Percentiles rank a stretch among this genome's conserved stretches.
phyloP scores from a whole-genome alignment of 35 echinoderm and acorn worm genomes.

The Eucidaris tribuloides region DNA sequence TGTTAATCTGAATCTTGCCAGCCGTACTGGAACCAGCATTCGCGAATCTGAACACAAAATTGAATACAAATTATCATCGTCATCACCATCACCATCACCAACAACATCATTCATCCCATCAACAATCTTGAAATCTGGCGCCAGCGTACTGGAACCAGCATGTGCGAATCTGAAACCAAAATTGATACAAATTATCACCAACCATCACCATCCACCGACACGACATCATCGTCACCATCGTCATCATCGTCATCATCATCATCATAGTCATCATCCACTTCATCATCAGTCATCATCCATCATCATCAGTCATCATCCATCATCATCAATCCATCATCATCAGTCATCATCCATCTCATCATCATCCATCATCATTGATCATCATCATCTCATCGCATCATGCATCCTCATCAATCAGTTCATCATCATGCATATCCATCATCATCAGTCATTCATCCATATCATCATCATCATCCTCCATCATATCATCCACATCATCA shows the following conservation, averaged over 20 bases:
- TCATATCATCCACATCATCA: no score
- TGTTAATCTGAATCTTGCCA: conserved; percentile 1
- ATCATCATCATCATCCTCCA: no score
- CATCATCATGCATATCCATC: no score
- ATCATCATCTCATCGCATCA: no score
- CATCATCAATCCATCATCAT: not conserved
- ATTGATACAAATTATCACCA: not conserved
- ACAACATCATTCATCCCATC: no score
- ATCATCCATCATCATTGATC: no score
- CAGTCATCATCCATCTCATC: no score
- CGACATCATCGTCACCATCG: not conserved
- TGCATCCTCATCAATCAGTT: no score
- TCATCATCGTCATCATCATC: not conserved
- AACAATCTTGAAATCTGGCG: no score
- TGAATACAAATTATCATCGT: not conserved
- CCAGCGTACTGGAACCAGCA: no score
- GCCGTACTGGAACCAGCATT: conserved; percentile 30
- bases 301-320: not conserved
- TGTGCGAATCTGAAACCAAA: not conserved
- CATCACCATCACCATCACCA: not conserved
- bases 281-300: not conserved
- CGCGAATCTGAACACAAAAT: conserved; percentile 5
- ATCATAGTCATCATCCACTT: not conserved
- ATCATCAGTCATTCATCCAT: no score
- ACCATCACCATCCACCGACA: not conserved